Percentiles rank a stretch among this genome's conserved stretches.
These are phyloP conservation scores for Crypturellus tataupa DNA, from an alignment of 2,797 vertebrate species.

Conservation along the genomic window DNA sequence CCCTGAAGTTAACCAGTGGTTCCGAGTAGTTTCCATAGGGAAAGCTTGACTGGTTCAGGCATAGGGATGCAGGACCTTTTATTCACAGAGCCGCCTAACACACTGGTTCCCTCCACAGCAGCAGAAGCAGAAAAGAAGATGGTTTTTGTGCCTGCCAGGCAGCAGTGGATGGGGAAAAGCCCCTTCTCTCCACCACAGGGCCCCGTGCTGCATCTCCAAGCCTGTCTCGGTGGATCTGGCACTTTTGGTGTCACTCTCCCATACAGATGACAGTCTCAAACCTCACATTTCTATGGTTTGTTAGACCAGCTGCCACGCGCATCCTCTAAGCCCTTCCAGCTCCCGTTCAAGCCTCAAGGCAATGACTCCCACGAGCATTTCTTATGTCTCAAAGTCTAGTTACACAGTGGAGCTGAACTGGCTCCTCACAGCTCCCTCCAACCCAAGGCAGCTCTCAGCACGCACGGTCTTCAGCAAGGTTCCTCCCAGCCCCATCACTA, in stretches of 20 bases:
- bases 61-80: background rate
- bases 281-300: background rate
- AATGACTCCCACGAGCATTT: background rate
- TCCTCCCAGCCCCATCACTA: background rate
- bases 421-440: accelerated
- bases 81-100: background rate
- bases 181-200: background rate
- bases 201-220: background rate
- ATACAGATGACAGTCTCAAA: background rate
- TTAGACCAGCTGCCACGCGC: accelerated
- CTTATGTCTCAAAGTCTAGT: background rate
- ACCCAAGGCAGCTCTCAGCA: background rate
- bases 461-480: background rate
- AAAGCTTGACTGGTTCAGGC: background rate
- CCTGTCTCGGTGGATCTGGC: accelerated
- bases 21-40: background rate
- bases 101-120: accelerated
- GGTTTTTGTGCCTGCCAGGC: background rate
- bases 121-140: background rate
- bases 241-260: background rate
- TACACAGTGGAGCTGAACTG: accelerated
- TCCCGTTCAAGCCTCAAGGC: background rate
- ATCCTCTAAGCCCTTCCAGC: background rate
- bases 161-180: background rate
- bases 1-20: background rate